Evolutionary conservation across 2,113 vertebrate species (phyloP).

Genomic region (Perccottus glenii): DNA sequence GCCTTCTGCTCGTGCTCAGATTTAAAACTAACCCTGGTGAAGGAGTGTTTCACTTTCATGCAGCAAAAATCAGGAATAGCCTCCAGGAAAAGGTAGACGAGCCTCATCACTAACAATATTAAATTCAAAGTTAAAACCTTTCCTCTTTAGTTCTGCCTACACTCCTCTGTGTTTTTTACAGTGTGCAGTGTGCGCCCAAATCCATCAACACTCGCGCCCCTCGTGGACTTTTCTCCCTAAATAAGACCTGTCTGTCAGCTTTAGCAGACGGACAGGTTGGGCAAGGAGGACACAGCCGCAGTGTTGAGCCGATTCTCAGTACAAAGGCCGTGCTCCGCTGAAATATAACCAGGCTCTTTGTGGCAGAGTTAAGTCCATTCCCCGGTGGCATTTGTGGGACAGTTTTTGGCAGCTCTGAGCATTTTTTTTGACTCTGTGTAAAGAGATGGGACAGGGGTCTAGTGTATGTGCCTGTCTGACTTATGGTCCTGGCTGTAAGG

Average conservation of each 20-base stretch:
- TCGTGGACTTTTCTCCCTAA: slow-evolving; percentile 50
- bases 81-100: too few species aligned
- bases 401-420: slow-evolving; percentile 51
- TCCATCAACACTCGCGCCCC: slow-evolving; percentile 45
- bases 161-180: slow-evolving; percentile 23
- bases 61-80: too few species aligned
- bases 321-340: slow-evolving; percentile 71
- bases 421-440: slow-evolving; percentile 39
- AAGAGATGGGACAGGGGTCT: slow-evolving; percentile 59
- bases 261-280: slow-evolving; percentile 62
- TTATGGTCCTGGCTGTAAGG: slow-evolving; percentile 37
- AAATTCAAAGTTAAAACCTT: too few species aligned
- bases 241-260: slow-evolving; percentile 71
- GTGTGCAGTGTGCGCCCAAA: slow-evolving; percentile 23
- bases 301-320: slow-evolving; percentile 52
- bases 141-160: too few species aligned
- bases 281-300: slow-evolving; percentile 63
- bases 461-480: slow-evolving; percentile 54
- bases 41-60: too few species aligned
- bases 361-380: slow-evolving; percentile 63
- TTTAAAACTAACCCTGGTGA: too few species aligned
- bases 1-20: too few species aligned
- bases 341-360: slow-evolving; percentile 76
- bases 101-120: too few species aligned
- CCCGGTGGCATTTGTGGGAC: slow-evolving; percentile 57